A percentile compares a stretch with the other conserved stretches of the same genome.
Conservation (phyloP, 2,888 invertebrate genomes). For the Fragum sueziense region DNA sequence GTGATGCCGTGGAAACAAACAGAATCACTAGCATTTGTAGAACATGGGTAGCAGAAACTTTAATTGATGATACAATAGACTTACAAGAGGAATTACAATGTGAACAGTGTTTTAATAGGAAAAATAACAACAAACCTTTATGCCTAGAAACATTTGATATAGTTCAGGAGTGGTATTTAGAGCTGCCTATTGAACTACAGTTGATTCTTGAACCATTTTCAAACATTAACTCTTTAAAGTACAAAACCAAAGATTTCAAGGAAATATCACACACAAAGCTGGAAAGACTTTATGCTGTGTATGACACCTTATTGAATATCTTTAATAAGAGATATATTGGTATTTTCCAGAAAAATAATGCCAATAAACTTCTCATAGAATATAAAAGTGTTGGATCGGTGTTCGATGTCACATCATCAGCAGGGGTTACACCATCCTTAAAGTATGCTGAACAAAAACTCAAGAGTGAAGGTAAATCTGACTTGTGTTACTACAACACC, state of each 20-base stretch:
- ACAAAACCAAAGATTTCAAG: background rate
- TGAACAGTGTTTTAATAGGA: background rate
- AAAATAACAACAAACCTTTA: constrained; percentile 1
- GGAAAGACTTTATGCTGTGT: constrained; percentile 26
- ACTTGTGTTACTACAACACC: constrained; percentile 48
- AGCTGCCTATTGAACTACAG: constrained; percentile 38
- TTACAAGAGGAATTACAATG: background rate
- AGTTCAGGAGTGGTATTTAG: constrained; percentile 29
- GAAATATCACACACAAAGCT: constrained; percentile 16
- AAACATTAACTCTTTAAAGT: constrained; percentile 13
- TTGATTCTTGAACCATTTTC: constrained; percentile 29
- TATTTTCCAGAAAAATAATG: constrained; percentile 36
- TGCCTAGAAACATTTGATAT: constrained; percentile 19
- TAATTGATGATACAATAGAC: constrained; percentile 27
- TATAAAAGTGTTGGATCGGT: constrained; percentile 38
- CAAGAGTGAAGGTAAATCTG: constrained; percentile 23
- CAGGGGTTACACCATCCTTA: constrained; percentile 30
- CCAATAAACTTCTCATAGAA: constrained; percentile 38
- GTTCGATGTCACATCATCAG: constrained; percentile 33
- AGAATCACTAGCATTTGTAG: background rate
- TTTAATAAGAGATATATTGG: constrained; percentile 39
- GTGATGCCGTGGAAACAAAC: constrained; percentile 29
- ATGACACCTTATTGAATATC: constrained; percentile 34
- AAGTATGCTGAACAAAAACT: constrained; percentile 28
- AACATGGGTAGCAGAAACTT: background rate